These are phyloP conservation scores for Aplysina aerophoba DNA, from an alignment of 37 sponge, comb jelly and placozoan genomes.

Conservation along the genomic window DNA sequence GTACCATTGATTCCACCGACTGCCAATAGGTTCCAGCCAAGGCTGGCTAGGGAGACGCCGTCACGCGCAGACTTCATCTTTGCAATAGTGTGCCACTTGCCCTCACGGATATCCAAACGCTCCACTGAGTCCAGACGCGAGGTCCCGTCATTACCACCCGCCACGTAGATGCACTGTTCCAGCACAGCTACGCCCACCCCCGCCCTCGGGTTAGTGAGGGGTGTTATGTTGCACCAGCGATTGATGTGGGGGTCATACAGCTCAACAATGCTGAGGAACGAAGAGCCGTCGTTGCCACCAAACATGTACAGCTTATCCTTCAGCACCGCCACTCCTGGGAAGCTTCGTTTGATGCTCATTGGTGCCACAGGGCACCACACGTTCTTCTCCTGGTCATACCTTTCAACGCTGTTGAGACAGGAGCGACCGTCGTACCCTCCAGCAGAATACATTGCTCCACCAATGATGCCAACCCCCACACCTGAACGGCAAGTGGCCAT, in stretches of 20 bases:
- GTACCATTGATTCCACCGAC: slow-evolving; percentile 96
- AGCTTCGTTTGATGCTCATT: slow-evolving; percentile 90
- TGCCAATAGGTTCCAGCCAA: slow-evolving; percentile 77
- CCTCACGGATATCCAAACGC: slow-evolving; percentile 76
- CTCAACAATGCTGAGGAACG: slow-evolving; percentile 92
- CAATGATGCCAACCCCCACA: slow-evolving; percentile 91
- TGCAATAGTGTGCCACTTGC: slow-evolving; percentile 79
- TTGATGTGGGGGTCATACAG: slow-evolving; percentile 94
- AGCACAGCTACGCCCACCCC: slow-evolving; percentile 89
- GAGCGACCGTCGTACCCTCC: slow-evolving; percentile 90
- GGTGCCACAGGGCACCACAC: slow-evolving; percentile 89
- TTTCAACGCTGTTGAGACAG: slow-evolving; percentile 91
- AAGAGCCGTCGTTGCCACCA: slow-evolving; percentile 96
- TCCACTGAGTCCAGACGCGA: slow-evolving; percentile 94
- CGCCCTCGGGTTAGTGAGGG: slow-evolving; percentile 83
- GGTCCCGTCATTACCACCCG: slow-evolving; percentile 95
- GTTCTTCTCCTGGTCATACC: slow-evolving; percentile 91
- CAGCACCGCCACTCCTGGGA: slow-evolving; percentile 89
- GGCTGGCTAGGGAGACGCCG: slow-evolving; percentile 82
- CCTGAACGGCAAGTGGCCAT: slow-evolving; percentile 93
- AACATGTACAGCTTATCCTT: slow-evolving; percentile 73
- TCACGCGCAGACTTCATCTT: slow-evolving; percentile 85
- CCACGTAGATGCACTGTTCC: slow-evolving; percentile 85
- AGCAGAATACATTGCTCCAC: slow-evolving; percentile 92
- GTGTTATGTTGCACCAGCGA: slow-evolving; percentile 83